Evolutionary conservation across 2,113 vertebrate species (phyloP), one percentile per base, ranked within the genome.

Genomic region (Dipodomys stephensi): DNA sequence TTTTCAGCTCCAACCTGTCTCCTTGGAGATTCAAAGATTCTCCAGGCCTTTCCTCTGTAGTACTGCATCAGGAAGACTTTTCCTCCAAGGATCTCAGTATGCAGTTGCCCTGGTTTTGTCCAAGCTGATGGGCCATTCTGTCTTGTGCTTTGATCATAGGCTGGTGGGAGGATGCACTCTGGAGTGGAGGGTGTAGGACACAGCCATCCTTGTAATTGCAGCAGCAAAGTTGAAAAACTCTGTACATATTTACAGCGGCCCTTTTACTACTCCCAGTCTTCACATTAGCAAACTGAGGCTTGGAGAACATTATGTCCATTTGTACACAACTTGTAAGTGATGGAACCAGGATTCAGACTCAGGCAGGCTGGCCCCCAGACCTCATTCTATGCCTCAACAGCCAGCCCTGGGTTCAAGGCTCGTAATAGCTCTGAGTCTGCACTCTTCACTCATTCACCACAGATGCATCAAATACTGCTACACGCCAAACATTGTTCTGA

Each of bases 161-260:
- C n/a, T 35, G 12, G 62, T 32, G 20, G 28, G 22, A 35, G 77
- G 72, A 44, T 12, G 0, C 83, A 27, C 79, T 4, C 19, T 7
- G 10, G 22, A 32, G 64, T 11, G 0, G 2, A 39, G 8, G 27
- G 12, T 4, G 32, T 28, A 30, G 32, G 27, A 30, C 39, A n/a
- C 53, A 10, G 32, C 27, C 8, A 4, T 53, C 2, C 4, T 1
- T n/a, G 7, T 12, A 27, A n/a, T 3, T 27, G 64, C 3, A 8
- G 4, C 27, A 3, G 39, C 12, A 1, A 10, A 32, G 4, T 4
- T 20, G 25, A 67, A 35, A 49, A 49, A 12, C 65, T 7, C 60
- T 1, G 7, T 22, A 2, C 6, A 19, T 13, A 11, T 57, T 46
- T n/a, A 3, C 8, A 4, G 22, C 5, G 4, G 78, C 44, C 53